Base-by-base conservation (phyloP, 2,888 invertebrate species). In the Meliscaeva auricollis region DNA sequence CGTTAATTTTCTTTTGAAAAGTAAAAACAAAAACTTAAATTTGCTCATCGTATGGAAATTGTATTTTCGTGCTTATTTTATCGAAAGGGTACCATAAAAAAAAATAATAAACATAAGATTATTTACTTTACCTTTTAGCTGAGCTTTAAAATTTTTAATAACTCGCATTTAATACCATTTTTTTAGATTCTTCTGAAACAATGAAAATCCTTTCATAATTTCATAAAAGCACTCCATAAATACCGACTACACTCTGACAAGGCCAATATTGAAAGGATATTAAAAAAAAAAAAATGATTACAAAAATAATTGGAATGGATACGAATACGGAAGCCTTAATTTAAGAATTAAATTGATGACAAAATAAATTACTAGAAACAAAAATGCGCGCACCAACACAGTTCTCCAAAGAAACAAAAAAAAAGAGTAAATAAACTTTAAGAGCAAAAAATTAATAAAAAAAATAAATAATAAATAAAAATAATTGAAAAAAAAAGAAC, bases 291-390 rank as follows among this genome's bases (percentile, higher is more conserved):
- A 50, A 38, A 11, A 32, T 4, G 35, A 38, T 1, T 60, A 35
- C 20, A 9, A 70, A 64, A 84, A 62, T 38, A 69, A 73, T 69
- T 85, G 85, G 85, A 85, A 85, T 85, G 85, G 85, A 85, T 77
- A 77, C 80, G 85, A 81, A 85, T 85, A 11, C 11, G 69, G 46
- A 73, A 56, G 68, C 50, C 60, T 85, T 64, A 68, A 73, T 32
- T 56, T 76, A 76, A 72, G 50, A 75, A 50, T 11, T 44, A 73
- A 58, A 52, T 44, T 60, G 2, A 48, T 20, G n/a, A 44, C 20
- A 54, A 72, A 68, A 58, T 48, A 64, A 26, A 35, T 41, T 60
- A 54, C 15, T 13, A 46, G n/a, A 62, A 38, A 62, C 60, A 13
- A 11, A 69, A 76, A 60, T 52, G 13, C 3, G 30, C 58, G 58